These are phyloP conservation scores for Eciton burchellii DNA, from an alignment of 1,140 invertebrate genomes.

Conservation along the genomic window DNA sequence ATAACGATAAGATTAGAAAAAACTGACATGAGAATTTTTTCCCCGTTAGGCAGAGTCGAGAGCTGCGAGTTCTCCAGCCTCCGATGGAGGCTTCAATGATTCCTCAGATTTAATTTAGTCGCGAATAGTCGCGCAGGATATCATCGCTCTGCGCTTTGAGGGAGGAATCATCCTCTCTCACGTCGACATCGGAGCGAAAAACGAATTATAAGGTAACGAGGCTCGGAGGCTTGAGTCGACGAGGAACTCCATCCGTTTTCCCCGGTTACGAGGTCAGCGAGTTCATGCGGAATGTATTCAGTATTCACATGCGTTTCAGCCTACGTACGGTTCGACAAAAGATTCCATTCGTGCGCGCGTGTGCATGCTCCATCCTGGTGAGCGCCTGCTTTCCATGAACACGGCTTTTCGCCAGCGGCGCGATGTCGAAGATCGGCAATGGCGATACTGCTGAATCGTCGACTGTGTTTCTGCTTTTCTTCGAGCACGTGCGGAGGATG, in stretches of 20 bases:
- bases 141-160: too few relatives aligned
- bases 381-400: conserved; percentile 63
- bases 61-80: too few relatives aligned
- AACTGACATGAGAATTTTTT: too few relatives aligned
- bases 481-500: not conserved
- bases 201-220: too few relatives aligned
- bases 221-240: not conserved
- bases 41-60: too few relatives aligned
- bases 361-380: conserved; percentile 38
- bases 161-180: too few relatives aligned
- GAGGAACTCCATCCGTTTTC: not conserved
- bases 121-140: too few relatives aligned
- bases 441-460: conserved; percentile 37
- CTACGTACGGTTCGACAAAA: conserved; percentile 51
- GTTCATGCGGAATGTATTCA: conserved; percentile 43
- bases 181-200: too few relatives aligned
- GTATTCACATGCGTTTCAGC: conserved; percentile 20
- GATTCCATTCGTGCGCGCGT: too few relatives aligned
- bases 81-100: too few relatives aligned
- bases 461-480: conserved; percentile 27
- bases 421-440: conserved; percentile 42
- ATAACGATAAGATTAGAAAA: too few relatives aligned
- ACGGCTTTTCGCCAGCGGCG: conserved; percentile 31
- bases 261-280: conserved; percentile 10
- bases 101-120: too few relatives aligned